Evolutionary conservation across 2,797 vertebrate species (phyloP).

Genomic region (Sebastes dallii): DNA sequence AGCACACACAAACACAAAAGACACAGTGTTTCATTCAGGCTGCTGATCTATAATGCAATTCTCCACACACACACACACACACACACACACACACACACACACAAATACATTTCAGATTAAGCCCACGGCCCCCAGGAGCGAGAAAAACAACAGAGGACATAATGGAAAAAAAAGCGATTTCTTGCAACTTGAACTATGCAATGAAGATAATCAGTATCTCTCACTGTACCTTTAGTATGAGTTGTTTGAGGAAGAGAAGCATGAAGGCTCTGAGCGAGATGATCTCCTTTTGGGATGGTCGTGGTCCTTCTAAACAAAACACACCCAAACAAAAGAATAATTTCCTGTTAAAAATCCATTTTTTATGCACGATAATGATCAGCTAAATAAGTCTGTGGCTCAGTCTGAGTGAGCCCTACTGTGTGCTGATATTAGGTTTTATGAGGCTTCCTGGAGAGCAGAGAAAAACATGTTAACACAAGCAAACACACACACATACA

Average conservation of each 20-base stretch:
- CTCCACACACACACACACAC: constrained; percentile 27
- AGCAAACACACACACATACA: constrained; percentile 4
- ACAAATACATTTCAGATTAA: constrained; percentile 39
- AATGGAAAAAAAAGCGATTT: constrained; percentile 28
- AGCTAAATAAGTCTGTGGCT: constrained; percentile 2
- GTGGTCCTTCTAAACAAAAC: constrained; percentile 90
- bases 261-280: constrained; percentile 98
- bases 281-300: constrained; percentile 98
- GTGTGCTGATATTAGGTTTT: constrained; percentile 48
- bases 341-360: constrained; percentile 44
- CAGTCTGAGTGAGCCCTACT: constrained; percentile 26
- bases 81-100: constrained; percentile 17
- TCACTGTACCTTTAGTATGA: constrained; percentile 92
- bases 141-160: constrained; percentile 41
- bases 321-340: constrained; percentile 33
- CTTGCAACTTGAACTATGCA: constrained; percentile 14
- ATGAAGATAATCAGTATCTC: constrained; percentile 28
- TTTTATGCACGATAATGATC: constrained; percentile 30
- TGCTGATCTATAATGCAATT: constrained; percentile 60
- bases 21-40: constrained; percentile 17
- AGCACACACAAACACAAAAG: constrained; percentile 27
- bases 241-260: constrained; percentile 98
- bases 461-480: constrained; percentile 45
- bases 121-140: background rate
- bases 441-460: constrained; percentile 48